Evolutionary conservation across 2,888 invertebrate genomes (phyloP), one percentile per base, ranked within the genome.

Genomic region (Andrena dorsata): DNA sequence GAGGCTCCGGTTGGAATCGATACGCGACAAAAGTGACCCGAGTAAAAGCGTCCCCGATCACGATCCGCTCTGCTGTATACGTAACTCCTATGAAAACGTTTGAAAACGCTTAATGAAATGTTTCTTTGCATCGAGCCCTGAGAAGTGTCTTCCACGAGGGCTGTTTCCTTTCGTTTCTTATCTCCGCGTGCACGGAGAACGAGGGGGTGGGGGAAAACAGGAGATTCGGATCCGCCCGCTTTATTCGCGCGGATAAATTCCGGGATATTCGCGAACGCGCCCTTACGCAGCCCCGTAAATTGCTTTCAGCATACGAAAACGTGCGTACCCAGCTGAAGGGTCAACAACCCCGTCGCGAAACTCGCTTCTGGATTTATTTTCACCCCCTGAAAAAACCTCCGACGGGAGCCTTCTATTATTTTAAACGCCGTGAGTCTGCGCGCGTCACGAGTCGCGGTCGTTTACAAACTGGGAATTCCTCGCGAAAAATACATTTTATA

Each of bases 281-380:
- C 77, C 69, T 74, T 51, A 70, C 23, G 53, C 75, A 30, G 76
- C 80, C 77, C 75, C 70, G 79, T 68, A 75, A 85, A 85, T 71
- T 74, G 74, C 61, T 75, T 60, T 74, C 64, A 49, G 68, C 49
- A 64, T 74, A 69, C 78, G 81, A 81, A 84, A 83, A 78, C 84
- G 81, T 77, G 65, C 70, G 73, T 68, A 56, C 53, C 20, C 26
- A 64, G 63, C 53, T 51, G 68, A 20, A 66, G 74, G 86, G 86
- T 86, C 84, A 84, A 86, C 82, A 81, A 82, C 79, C 81, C 76
- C 63, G 76, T 56, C 65, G 56, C 71, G 73, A 80, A 76, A 64
- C 72, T 69, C 76, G 69, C 66, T 74, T 41, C 35, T 72, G 60
- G 69, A 78, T 71, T 80, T 76, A 86, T 80, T 78, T 86, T 83